A percentile compares a stretch with the other conserved stretches of the same genome.
Evolutionary conservation across 1,140 invertebrate species (phyloP).

Genomic region (Gryon sp.): DNA sequence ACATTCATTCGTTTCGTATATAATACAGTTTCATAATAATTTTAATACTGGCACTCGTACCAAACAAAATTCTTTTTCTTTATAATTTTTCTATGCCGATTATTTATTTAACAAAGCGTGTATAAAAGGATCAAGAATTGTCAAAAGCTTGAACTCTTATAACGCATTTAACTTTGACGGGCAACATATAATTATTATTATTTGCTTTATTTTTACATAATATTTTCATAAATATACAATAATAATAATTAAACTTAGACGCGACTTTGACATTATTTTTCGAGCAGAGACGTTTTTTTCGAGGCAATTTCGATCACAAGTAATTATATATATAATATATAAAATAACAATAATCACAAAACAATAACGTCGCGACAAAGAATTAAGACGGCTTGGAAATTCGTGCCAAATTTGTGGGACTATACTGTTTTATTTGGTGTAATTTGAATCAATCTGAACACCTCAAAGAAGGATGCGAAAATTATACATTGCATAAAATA

Average conservation of each 20-base stretch:
- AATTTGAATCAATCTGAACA: conserved; percentile 14
- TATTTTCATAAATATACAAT: conserved; percentile 43
- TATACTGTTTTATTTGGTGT: conserved; percentile 11
- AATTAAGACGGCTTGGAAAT: not conserved
- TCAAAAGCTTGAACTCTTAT: conserved; percentile 13
- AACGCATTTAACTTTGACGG: conserved; percentile 13
- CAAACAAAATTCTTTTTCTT: conserved; percentile 39
- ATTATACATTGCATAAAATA: not conserved
- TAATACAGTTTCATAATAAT: conserved; percentile 60
- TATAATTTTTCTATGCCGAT: conserved; percentile 33
- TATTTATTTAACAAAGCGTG: conserved; percentile 26
- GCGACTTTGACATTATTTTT: no score
- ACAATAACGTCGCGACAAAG: conserved; percentile 13
- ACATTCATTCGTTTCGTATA: conserved; percentile 61
- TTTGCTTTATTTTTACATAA: conserved; percentile 36
- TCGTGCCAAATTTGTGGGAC: conserved; percentile 12
- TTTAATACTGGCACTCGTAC: conserved; percentile 64
- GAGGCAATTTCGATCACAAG: conserved; percentile 5
- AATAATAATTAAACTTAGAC: conserved; percentile 10
- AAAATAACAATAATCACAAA: not conserved
- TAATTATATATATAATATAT: conserved; percentile 4
- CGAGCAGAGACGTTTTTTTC: not conserved
- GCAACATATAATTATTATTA: conserved; percentile 25
- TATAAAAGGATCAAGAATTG: conserved; percentile 16
- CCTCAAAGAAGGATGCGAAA: conserved; percentile 39